Evolutionary conservation across 2,888 invertebrate species (phyloP), one percentile per base, ranked within the genome.

Genomic region (Blera fallax): DNA sequence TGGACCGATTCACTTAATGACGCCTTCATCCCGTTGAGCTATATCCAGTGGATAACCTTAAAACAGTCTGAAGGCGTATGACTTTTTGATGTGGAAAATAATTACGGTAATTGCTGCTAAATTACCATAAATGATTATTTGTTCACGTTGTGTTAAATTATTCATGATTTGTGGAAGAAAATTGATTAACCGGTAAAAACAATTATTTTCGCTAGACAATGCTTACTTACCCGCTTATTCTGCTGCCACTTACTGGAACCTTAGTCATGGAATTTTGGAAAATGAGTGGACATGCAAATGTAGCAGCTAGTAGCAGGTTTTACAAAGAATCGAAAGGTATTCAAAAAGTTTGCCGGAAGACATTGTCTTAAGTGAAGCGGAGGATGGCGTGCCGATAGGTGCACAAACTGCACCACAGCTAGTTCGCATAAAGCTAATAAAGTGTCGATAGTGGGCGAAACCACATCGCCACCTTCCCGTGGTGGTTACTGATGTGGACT

Each of bases 61-160:
- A 8, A 32, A 34, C 16, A 56, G 34, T 32, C 16, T 4, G 3
- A 32, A 54, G 54, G 29, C 37, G 37, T 24, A n/a, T n/a, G 24
- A 21, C 37, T 58, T 34, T 37, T 21, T n/a, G 11, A 21, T 21
- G n/a, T 10, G 10, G 24, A 58, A 37, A 37, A 37, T 37, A 5
- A 37, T 7, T 37, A 37, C 58, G 37, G n/a, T 37, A 58, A 58
- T 58, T 58, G 21, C 3, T 1, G 7, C n/a, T 3, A 24, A 58
- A 58, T 58, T 58, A 58, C 8, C 58, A 58, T 58, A 37, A 58
- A n/a, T n/a, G 6, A 3, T 37, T 24, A n/a, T 37, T 34, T 58
- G 24, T 11, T 58, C 58, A 21, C 11, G n/a, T 5, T n/a, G n/a
- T 58, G 58, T 37, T 37, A 58, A 37, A 58, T 37, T 21, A 58